Evolutionary conservation across 2,113 vertebrate genomes (phyloP).

Genomic region (Marmota flaviventris): DNA sequence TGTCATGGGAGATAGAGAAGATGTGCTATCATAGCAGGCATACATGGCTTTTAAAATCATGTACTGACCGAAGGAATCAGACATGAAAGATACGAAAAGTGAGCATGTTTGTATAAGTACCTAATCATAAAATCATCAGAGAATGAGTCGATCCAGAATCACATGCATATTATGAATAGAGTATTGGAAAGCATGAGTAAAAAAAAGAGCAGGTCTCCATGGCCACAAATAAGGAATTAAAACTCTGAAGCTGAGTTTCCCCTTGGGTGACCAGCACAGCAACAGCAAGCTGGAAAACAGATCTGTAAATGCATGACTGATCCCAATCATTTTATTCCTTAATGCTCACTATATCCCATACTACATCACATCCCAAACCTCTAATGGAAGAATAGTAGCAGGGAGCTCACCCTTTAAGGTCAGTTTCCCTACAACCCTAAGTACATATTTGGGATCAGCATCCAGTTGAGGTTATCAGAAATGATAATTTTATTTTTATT

Average conservation of each 20-base stretch:
- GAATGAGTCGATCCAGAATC: background rate
- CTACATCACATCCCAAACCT: background rate
- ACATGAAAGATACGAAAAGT: background rate
- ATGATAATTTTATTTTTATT: background rate
- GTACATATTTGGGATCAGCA: background rate
- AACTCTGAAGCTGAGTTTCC: background rate
- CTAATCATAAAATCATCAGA: slow-evolving; percentile 1
- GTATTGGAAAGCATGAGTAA: background rate
- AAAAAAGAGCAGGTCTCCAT: background rate
- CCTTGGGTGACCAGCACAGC: background rate
- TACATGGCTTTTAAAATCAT: background rate
- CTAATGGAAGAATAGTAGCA: background rate
- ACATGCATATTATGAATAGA: background rate
- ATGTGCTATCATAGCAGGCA: background rate
- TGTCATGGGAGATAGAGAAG: background rate
- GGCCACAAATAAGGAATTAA: background rate
- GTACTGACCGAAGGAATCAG: background rate
- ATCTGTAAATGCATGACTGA: background rate
- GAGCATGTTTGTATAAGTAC: background rate
- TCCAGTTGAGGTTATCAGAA: background rate
- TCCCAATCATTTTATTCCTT: background rate
- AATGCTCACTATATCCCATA: background rate
- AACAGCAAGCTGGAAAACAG: background rate
- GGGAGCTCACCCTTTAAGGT: background rate
- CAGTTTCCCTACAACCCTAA: background rate